Percentiles rank a stretch among this genome's conserved stretches.
Evolutionary conservation across 2,797 vertebrate species (phyloP).

Genomic region (Gorsachius magnificus): DNA sequence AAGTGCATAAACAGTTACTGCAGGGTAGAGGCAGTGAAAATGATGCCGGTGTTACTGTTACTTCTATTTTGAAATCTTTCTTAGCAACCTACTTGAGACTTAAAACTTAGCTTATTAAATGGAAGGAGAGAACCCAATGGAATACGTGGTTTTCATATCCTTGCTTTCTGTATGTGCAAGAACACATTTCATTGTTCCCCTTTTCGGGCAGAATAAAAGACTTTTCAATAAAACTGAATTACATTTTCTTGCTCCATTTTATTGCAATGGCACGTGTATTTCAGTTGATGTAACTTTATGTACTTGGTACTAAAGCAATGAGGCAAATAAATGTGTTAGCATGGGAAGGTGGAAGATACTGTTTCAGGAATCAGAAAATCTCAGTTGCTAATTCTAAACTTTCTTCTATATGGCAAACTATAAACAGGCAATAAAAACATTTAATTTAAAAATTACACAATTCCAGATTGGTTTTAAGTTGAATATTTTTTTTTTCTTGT

Average conservation of each 20-base stretch:
- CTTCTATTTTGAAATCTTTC: neutral
- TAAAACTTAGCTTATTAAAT: neutral
- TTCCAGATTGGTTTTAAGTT: neutral
- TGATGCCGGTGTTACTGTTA: neutral
- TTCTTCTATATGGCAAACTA: neutral
- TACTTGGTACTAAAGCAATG: neutral
- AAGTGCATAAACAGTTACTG: neutral
- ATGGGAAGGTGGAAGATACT: neutral
- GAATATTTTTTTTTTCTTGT: neutral
- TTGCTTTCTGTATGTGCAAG: neutral
- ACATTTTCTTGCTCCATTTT: neutral
- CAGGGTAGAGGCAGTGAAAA: neutral
- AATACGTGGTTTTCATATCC: neutral
- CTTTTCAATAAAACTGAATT: neutral
- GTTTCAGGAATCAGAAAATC: conserved; percentile 1
- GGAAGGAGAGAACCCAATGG: neutral
- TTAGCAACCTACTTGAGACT: neutral
- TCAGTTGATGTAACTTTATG: neutral
- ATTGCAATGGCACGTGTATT: neutral
- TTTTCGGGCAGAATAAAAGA: neutral
- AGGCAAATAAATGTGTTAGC: neutral
- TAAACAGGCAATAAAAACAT: neutral
- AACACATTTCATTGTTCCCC: neutral
- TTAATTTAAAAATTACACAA: neutral
- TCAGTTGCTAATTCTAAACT: neutral